Percentiles rank a stretch among this genome's conserved stretches.
phyloP scores from a whole-genome alignment of 2,888 invertebrate genomes.

The Plutella xylostella region DNA sequence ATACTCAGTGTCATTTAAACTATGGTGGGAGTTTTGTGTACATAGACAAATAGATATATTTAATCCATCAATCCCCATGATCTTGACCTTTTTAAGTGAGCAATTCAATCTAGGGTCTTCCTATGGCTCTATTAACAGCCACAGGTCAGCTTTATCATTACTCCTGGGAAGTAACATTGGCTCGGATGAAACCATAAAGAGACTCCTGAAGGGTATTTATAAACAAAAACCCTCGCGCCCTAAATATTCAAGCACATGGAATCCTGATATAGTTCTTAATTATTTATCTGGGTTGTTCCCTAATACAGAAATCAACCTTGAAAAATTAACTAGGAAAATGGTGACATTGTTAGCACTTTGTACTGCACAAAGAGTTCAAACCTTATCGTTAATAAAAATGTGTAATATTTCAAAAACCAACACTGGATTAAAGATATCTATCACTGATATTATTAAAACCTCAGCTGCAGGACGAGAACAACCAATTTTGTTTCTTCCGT shows the following conservation, averaged over 20 bases:
- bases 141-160: background rate
- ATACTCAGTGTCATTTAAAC: too few relatives aligned
- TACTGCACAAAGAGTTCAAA: conserved; percentile 4
- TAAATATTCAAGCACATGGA: background rate
- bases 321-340: background rate
- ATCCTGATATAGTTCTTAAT: background rate
- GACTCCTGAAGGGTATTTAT: conserved; percentile 2
- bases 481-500: conserved; percentile 1
- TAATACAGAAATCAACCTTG: background rate
- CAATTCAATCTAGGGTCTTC: background rate
- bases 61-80: too few relatives aligned
- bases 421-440: background rate
- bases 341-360: background rate
- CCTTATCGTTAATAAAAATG: background rate
- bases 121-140: background rate
- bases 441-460: conserved; percentile 5
- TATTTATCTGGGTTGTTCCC: background rate
- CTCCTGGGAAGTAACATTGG: background rate
- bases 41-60: too few relatives aligned
- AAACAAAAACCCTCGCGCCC: background rate
- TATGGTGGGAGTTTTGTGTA: too few relatives aligned
- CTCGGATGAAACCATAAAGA: background rate
- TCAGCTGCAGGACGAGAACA: background rate
- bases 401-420: background rate
- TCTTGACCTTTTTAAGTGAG: background rate